phyloP scores from a whole-genome alignment of 2,113 vertebrate species.

The Zonotrichia leucophrys region DNA sequence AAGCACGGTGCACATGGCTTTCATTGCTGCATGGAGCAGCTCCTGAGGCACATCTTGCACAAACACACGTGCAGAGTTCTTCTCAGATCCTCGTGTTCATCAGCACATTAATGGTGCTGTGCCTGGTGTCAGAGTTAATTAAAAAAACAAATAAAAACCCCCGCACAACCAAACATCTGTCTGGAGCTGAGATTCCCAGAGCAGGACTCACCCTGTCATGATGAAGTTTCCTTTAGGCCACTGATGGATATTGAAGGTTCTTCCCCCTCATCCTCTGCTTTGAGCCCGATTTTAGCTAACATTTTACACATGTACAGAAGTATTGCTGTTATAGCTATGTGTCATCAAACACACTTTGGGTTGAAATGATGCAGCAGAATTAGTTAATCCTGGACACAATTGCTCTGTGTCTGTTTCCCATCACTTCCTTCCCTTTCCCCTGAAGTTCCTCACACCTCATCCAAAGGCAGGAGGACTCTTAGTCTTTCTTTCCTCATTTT shows the following conservation, averaged over 20 bases:
- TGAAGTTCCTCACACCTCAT: fast-evolving
- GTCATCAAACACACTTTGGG: background rate
- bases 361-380: background rate
- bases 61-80: background rate
- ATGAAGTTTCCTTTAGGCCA: background rate
- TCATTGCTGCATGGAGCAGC: background rate
- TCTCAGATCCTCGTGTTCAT: background rate
- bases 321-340: background rate
- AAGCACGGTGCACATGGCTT: background rate
- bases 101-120: background rate
- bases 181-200: background rate
- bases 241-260: background rate
- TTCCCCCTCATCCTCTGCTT: background rate
- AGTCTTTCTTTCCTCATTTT: background rate
- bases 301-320: background rate
- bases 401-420: background rate
- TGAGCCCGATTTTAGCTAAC: background rate
- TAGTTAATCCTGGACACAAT: background rate
- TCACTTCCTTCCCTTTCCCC: background rate
- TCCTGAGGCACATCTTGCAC: background rate
- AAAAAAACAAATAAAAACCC: background rate
- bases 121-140: background rate
- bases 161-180: background rate
- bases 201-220: background rate
- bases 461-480: background rate